Evolutionary conservation across 2,113 vertebrate species (phyloP).

Genomic region (Sardina pilchardus): DNA sequence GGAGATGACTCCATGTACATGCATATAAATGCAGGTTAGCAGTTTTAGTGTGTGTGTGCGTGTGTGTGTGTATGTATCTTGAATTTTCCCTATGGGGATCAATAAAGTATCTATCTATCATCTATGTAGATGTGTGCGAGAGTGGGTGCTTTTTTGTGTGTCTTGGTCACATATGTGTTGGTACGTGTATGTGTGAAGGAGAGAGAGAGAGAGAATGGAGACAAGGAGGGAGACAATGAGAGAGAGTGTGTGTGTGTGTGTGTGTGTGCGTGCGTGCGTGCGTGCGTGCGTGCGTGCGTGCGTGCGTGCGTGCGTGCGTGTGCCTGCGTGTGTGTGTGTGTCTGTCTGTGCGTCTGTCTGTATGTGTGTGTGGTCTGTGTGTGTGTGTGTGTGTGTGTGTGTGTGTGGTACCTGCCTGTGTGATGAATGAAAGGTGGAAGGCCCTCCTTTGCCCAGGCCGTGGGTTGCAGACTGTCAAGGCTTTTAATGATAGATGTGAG

Average conservation of each 20-base stretch:
- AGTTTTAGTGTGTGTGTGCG: background rate
- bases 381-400: slow-evolving; percentile 20
- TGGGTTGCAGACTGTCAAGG: slow-evolving; percentile 56
- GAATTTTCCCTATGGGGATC: too few species aligned
- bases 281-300: background rate
- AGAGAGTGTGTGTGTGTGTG: background rate
- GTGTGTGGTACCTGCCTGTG: slow-evolving; percentile 31
- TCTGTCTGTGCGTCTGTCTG: background rate
- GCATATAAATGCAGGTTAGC: background rate
- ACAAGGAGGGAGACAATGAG: too few species aligned
- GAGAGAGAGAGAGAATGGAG: background rate
- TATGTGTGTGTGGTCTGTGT: slow-evolving; percentile 4
- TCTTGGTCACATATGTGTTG: background rate
- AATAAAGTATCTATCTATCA: too few species aligned
- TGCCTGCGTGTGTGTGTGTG: background rate
- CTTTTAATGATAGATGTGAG: slow-evolving; percentile 65
- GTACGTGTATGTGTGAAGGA: background rate
- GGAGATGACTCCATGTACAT: background rate
- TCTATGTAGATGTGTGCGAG: too few species aligned
- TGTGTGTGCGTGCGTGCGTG: background rate
- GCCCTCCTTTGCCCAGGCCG: slow-evolving; percentile 58
- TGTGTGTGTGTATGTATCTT: background rate
- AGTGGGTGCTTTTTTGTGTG: too few species aligned
- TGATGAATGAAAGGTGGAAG: slow-evolving; percentile 55
- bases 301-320: too few species aligned